Conservation (phyloP, 1,140 invertebrate genomes). For the Drosophila oshimai region DNA sequence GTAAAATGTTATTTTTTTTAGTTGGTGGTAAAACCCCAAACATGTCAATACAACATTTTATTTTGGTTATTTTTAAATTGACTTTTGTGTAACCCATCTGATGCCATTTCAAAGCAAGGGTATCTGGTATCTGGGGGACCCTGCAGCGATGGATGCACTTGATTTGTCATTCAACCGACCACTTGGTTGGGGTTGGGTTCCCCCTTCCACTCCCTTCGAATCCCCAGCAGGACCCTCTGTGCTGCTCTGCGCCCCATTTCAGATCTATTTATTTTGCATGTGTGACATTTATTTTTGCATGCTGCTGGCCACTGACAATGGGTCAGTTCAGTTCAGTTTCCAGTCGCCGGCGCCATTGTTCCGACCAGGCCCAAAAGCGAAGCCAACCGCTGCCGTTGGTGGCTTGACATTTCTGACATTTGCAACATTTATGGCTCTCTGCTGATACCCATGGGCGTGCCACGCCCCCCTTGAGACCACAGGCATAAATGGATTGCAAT, state of each 20-base stretch:
- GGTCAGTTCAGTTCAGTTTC: conserved; percentile 11
- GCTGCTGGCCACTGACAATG: conserved; percentile 48
- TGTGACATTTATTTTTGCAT: conserved; percentile 73
- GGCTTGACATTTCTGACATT: conserved; percentile 77
- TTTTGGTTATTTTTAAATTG: too few species aligned
- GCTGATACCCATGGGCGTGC: conserved; percentile 40
- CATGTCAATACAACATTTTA: too few species aligned
- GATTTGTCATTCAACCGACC: conserved; percentile 60
- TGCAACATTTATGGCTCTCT: conserved; percentile 73
- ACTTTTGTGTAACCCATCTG: too few species aligned
- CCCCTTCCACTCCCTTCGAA: background rate
- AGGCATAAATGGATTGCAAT: conserved; percentile 52
- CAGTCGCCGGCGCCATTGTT: conserved; percentile 32
- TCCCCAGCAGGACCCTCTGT: background rate
- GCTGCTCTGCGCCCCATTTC: conserved; percentile 48
- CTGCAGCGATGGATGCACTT: conserved; percentile 33
- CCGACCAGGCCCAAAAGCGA: conserved; percentile 31
- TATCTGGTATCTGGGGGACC: too few species aligned
- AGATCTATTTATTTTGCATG: conserved; percentile 70
- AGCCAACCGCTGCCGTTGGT: conserved; percentile 55
- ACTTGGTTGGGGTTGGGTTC: background rate
- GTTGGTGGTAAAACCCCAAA: too few species aligned
- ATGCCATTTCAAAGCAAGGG: background rate
- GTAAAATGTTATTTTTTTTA: too few species aligned
- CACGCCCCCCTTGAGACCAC: conserved; percentile 3